Evolutionary conservation across 2,888 invertebrate genomes (phyloP), one percentile per base, ranked within the genome.

Genomic region (Habrosyne pyritoides): DNA sequence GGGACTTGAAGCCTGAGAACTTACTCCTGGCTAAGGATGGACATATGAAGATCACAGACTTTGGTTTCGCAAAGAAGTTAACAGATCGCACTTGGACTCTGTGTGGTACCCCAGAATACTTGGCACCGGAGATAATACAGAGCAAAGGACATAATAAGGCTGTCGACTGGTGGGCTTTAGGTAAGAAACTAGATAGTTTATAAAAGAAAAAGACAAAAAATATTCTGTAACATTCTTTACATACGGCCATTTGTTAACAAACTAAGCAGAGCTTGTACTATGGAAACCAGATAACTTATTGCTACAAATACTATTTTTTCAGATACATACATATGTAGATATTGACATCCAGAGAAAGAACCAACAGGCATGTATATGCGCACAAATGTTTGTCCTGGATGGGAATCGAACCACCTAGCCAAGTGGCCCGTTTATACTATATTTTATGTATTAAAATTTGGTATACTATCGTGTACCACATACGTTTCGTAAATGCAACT

Each of bases 81-180:
- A 95, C 96, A 1, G 99, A 99, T 86, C 95, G 99, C 73, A 99
- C 99, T 55, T 99, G 98, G 98, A 99, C 98, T 0, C 86, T 99
- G 50, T 99, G 99, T 82, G 99, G 99, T 0, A 99, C 99, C 0
- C 99, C 99, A 0, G 99, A 99, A 86, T 99, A 99, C 87, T 93
- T 99, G 64, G 99, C 99, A 49, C 98, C 98, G 12, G 99, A 99
- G 91, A 98, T 99, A 66, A 99, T 99, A 71, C 98, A 98, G 86
- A 98, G 98, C 73, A 98, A 98, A 93, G 99, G 99, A 36, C 99
- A 99, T 91, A 99, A 99, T 83, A 98, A 97, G 84, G 98, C 98
- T 7, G 99, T 99, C 0, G 99, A 99, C 84, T 99, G 99, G 98
- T 99, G 99, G 99, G 99, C 99, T 21, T 93, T 99, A 78, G 99